Base-by-base conservation (phyloP, 2,113 vertebrate genomes). In the Peucedramus taeniatus region DNA sequence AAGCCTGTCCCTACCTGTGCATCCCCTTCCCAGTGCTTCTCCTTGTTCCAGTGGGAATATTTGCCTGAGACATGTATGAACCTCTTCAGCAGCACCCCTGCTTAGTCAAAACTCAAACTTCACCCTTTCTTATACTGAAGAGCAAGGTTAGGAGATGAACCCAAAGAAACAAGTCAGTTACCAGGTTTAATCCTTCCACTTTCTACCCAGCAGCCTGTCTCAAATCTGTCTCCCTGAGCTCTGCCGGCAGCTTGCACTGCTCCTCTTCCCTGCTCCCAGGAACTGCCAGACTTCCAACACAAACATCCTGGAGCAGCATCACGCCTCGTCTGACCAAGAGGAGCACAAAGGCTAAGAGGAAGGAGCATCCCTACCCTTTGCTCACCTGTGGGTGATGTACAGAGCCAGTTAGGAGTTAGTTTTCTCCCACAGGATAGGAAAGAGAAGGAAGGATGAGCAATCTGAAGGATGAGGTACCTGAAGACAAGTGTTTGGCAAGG, bases 251-350 rank as follows among this genome's bases (percentile, higher is more conserved):
- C 45, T 72, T 49, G 18, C 37, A 26, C 6, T n/a, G 17, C 20
- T 70, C 44, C 26, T 39, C 47, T 70, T 59, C 56, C 28, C 64
- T 33, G 21, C 30, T 37, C 12, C n/a, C 56, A 91, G 39, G 44
- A 91, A 35, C 22, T 51, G 24, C 57, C 49, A 44, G 37, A 18
- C n/a, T 83, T 66, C 64, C 77, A 63, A 27, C 72, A 66, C 35
- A 84, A 63, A 71, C 53, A 31, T 35, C 27, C 28, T 4, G 0
- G 40, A 44, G 47, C 3, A 39, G 31, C 15, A 15, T 10, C 16
- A 2, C 2, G 1, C 30, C 39, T 33, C 6, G 0, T 69, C 28
- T 4, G 4, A 77, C 2, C 24, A 76, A 50, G 26, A 70, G 63
- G 22, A 74, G 13, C 45, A 59, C 22, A 44, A 63, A 70, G 13